phyloP scores from a whole-genome alignment of 2,888 invertebrate species.

The Lucinisca nassula region DNA sequence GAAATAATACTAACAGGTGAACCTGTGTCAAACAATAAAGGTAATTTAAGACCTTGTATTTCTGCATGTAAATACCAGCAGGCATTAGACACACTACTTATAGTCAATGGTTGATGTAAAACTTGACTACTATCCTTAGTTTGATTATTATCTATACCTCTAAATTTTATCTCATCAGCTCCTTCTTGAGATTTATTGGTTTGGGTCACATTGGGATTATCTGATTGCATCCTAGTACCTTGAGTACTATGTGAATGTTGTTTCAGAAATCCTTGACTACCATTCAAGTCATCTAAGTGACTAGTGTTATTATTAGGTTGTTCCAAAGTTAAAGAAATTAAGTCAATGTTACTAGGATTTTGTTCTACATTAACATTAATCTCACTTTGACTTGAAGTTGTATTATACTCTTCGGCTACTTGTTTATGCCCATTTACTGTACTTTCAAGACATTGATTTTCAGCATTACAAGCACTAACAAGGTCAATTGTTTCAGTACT shows the following conservation, averaged over 20 bases:
- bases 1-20: slow-evolving; percentile 36
- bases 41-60: background rate
- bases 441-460: too few species aligned
- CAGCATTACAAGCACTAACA: background rate
- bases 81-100: background rate
- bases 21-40: slow-evolving; percentile 41
- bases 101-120: background rate
- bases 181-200: background rate
- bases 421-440: too few species aligned
- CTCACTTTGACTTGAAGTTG: background rate
- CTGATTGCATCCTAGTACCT: background rate
- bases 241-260: too few species aligned
- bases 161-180: background rate
- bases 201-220: background rate
- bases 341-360: too few species aligned
- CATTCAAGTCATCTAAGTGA: too few species aligned
- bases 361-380: too few species aligned
- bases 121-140: too few species aligned
- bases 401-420: background rate
- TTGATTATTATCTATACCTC: too few species aligned
- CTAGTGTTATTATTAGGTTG: too few species aligned
- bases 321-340: too few species aligned
- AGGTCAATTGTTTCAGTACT: background rate
- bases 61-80: slow-evolving; percentile 16
- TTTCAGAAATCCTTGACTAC: too few species aligned